Conservation (phyloP, 1,140 invertebrate species). For the Nephila pilipes region DNA sequence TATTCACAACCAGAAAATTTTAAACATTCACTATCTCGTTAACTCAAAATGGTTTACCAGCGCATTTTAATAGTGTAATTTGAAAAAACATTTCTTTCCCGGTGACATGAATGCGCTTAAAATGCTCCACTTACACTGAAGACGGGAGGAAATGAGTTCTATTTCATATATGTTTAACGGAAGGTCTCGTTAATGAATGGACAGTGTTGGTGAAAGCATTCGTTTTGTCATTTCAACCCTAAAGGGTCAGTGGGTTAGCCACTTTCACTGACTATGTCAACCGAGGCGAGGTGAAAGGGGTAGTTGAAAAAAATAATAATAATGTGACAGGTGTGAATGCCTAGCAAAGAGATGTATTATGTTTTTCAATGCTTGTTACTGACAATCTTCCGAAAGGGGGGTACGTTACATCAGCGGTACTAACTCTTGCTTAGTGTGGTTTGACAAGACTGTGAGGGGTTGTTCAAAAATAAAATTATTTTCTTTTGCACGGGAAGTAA, state of each 20-base stretch:
- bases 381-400: neutral
- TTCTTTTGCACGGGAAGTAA: too few relatives aligned
- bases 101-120: neutral
- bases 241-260: conserved; percentile 65
- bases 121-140: conserved; percentile 4
- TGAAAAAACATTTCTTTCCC: neutral
- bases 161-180: conserved; percentile 13
- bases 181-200: conserved; percentile 44
- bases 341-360: neutral
- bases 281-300: neutral
- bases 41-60: neutral
- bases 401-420: conserved; percentile 25
- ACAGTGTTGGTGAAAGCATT: conserved; percentile 26
- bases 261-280: conserved; percentile 59
- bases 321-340: conserved; percentile 52
- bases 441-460: neutral
- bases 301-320: conserved; percentile 48
- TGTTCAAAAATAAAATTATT: neutral
- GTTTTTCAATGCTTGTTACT: conserved; percentile 55
- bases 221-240: conserved; percentile 58
- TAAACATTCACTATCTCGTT: neutral
- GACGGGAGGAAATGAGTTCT: neutral
- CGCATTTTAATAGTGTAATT: conserved; percentile 11
- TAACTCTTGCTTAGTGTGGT: neutral
- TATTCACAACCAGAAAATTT: too few relatives aligned